Evolutionary conservation across 2,888 invertebrate species (phyloP), one percentile per base, ranked within the genome.

Genomic region (Aethes cnicana): DNA sequence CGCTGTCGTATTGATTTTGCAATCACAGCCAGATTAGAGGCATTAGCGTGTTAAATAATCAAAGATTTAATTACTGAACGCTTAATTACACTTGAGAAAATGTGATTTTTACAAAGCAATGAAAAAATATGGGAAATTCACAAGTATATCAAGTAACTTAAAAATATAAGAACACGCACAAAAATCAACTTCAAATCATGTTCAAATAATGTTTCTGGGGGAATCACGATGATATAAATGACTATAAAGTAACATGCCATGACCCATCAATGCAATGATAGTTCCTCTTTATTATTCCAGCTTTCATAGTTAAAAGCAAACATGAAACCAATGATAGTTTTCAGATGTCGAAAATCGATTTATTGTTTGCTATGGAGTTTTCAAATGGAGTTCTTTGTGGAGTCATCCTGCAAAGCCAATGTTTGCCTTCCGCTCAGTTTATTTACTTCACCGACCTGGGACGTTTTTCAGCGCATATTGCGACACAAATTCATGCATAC

Each of bases 1-100:
- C 64, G 66, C 71, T 63, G 57, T 39, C 58, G 54, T 83, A 87
- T 86, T 77, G 87, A 87, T 86, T 87, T 86, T 81, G 78, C 81
- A 85, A 86, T 86, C 77, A 86, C 81, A 79, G 65, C 72, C 73
- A 69, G 78, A 80, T 84, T 83, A 81, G 73, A 76, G 72, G 69
- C 70, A 73, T 72, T 63, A 63, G 62, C 55, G 54, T 64, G 63
- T 73, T 74, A 74, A 74, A 63, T 57, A 54, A 36, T 28, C 49
- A 23, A 16, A 35, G 49, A 47, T 57, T 59, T 58, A 59, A 54
- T 59, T 57, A 55, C 52, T 44, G 9, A 6, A 14, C 18, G 9
- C 32, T 32, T 33, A 30, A 28, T 28, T 12, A 11, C 3, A 11
- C 28, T 4, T 11, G 2, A 11, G 2, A 6, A 28, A 28, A 11